Base-by-base conservation (phyloP, 1,140 invertebrate genomes). In the Globodera ellingtonae region DNA sequence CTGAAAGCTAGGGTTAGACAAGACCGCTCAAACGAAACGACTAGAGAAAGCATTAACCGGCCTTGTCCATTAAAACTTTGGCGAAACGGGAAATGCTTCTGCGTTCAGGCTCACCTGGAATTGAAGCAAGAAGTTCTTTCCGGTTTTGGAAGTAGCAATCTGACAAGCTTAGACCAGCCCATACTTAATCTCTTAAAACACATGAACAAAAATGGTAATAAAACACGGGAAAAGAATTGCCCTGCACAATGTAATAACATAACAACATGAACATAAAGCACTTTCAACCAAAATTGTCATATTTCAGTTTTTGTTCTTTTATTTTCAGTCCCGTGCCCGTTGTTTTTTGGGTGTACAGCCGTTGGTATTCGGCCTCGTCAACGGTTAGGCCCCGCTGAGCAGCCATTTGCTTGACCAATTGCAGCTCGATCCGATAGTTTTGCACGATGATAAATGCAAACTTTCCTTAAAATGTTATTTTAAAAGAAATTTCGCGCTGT, bases 361-460 rank as follows among this genome's bases (percentile, higher is more conserved):
- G 93, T 91, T 99, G 96, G 90, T 98, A 99, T 56, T 91, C 93
- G 47, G 89, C 90, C 93, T 96, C 94, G 90, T 99, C 95, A 81
- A 99, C 93, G 71, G 90, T 90, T 1, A 99, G 90, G 9, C 94
- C 94, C 89, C 94, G 95, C 91, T 99, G 98, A 91, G 99, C 97
- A 71, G 94, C 93, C 96, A 99, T 99, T 3, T 99, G 91, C 85
- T 95, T 93, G 0, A 97, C 99, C 56, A 99, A 92, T 92, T 99
- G 98, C 77, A 98, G 93, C 5, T 97, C 98, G 89, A 99, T 99
- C 18, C 97, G 97, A 90, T 98, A 99, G 1, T 97, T 99, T 35
- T 77, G 65, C 48, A 46, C 46, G 62, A 75, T 75, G 15, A 50
- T 44, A 62, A 47, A 67, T 65, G 59, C 18, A 66, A 76, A 21